These are phyloP conservation scores for Papilio elwesi DNA, from an alignment of 2,888 invertebrate species.

Conservation along the genomic window DNA sequence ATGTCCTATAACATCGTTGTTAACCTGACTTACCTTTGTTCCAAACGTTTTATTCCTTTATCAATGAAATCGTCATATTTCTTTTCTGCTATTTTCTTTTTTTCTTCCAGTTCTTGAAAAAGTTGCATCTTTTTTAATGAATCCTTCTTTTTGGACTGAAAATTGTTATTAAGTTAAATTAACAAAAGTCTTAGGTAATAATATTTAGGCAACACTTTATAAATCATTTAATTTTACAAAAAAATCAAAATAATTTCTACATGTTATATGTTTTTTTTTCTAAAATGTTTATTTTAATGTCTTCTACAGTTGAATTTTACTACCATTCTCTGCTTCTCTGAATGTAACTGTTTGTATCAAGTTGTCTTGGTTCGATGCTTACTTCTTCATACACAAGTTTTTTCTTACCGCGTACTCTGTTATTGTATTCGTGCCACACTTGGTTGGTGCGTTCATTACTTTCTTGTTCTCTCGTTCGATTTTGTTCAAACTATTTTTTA, in stretches of 20 bases:
- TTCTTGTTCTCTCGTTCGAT: slow-evolving; percentile 47
- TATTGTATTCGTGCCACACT: slow-evolving; percentile 52
- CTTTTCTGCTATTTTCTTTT: slow-evolving; percentile 51
- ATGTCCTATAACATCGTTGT: not conserved
- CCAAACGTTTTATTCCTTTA: slow-evolving; percentile 49
- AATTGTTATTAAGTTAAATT: slow-evolving; percentile 21
- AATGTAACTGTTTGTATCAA: not conserved
- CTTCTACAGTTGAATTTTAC: too few relatives aligned
- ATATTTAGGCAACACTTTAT: too few relatives aligned
- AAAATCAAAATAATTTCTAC: too few relatives aligned
- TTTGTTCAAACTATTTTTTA: slow-evolving; percentile 47
- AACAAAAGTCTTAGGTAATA: not conserved
- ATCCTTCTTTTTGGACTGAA: slow-evolving; percentile 49
- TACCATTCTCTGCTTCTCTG: too few relatives aligned
- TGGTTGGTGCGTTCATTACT: slow-evolving; percentile 49
- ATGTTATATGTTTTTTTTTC: too few relatives aligned
- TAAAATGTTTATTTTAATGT: too few relatives aligned
- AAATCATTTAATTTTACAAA: too few relatives aligned
- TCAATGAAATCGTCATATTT: slow-evolving; percentile 57
- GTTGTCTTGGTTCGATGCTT: slow-evolving; percentile 8
- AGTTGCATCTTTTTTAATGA: slow-evolving; percentile 42
- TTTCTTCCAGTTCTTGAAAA: slow-evolving; percentile 52
- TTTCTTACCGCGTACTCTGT: slow-evolving; percentile 50
- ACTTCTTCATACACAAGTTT: slow-evolving; percentile 53
- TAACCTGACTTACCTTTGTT: slow-evolving; percentile 48